Evolutionary conservation across 2,113 vertebrate species (phyloP).

Genomic region (Pedetes capensis): DNA sequence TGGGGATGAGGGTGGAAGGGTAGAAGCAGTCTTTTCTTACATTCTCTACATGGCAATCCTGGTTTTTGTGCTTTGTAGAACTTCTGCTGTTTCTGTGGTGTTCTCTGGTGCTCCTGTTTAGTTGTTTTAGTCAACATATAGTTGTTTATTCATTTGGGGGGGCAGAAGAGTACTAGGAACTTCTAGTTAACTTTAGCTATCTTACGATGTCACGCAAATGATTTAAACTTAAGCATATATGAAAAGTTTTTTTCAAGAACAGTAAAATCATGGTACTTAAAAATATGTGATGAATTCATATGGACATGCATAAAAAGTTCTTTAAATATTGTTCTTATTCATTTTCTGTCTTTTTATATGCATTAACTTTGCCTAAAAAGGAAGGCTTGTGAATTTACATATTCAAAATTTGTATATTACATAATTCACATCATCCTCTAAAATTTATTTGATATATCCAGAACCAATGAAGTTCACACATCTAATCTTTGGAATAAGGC

Average conservation of each 20-base stretch:
- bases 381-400: constrained; percentile 42
- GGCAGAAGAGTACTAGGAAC: background rate
- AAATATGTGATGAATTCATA: constrained; percentile 34
- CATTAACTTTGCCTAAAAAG: constrained; percentile 32
- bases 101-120: background rate
- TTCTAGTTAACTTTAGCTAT: background rate
- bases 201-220: background rate
- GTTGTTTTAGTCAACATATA: background rate
- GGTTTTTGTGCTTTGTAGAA: background rate
- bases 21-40: background rate
- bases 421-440: constrained; percentile 32
- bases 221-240: background rate
- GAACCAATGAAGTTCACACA: constrained; percentile 3
- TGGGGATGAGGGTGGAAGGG: background rate
- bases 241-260: constrained; percentile 12
- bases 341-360: constrained; percentile 43
- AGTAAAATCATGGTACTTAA: constrained; percentile 13
- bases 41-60: background rate
- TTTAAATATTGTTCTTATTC: constrained; percentile 51
- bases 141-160: background rate
- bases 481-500: background rate
- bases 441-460: constrained; percentile 14
- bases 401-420: constrained; percentile 43
- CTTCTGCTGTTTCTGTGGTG: background rate
- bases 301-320: background rate